phyloP scores from a whole-genome alignment of 2,888 invertebrate species.

The Orchesellides sinensis region DNA sequence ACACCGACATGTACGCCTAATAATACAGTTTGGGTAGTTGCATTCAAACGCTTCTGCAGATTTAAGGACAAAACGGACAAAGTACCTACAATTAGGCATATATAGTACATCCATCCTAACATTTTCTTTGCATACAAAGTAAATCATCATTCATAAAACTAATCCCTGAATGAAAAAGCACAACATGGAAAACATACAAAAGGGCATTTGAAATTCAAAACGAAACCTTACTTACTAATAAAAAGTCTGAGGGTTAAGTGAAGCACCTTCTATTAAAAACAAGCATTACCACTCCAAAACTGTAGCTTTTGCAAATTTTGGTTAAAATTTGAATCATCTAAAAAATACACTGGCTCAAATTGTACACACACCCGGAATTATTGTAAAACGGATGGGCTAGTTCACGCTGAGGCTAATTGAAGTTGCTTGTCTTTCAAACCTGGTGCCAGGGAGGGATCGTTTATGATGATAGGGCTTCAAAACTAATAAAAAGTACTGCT shows the following conservation, averaged over 20 bases:
- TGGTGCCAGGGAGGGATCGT: conserved; percentile 36
- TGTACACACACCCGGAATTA: not conserved
- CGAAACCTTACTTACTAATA: conserved; percentile 16
- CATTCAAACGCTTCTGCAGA: not conserved
- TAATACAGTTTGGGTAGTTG: conserved; percentile 1
- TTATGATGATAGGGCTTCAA: not conserved
- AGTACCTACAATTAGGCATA: not conserved
- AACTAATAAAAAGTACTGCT: not conserved
- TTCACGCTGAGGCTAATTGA: conserved; percentile 35
- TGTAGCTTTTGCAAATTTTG: not conserved
- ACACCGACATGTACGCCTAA: not conserved
- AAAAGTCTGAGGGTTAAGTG: conserved; percentile 22
- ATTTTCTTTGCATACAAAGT: not conserved
- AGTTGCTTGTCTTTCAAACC: conserved; percentile 26
- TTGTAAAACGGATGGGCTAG: conserved; percentile 35
- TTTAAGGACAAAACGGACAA: too few relatives aligned
- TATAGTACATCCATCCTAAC: not conserved
- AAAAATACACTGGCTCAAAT: conserved; percentile 5
- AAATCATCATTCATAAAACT: not conserved
- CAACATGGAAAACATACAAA: conserved; percentile 8
- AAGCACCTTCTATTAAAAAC: conserved; percentile 40
- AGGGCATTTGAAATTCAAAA: conserved; percentile 2
- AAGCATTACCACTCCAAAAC: not conserved
- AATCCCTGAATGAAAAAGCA: conserved; percentile 47
- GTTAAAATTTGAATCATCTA: too few relatives aligned